These are phyloP conservation scores for Scaptomyza reducta DNA, from an alignment of 2,888 invertebrate genomes.

Conservation along the genomic window DNA sequence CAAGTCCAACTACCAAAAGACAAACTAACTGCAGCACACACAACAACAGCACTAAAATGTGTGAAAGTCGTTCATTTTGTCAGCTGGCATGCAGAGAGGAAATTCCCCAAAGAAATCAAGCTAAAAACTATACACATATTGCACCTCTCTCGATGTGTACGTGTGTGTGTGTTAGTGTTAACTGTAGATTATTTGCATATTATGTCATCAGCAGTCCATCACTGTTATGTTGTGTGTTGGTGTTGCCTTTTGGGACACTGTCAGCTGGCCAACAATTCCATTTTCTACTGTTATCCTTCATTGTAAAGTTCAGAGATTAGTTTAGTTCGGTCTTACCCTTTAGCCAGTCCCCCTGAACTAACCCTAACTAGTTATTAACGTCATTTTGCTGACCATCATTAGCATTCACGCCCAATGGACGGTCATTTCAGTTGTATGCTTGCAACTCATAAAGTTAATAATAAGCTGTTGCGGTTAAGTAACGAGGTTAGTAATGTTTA, in stretches of 20 bases:
- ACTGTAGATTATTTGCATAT: slow-evolving; percentile 72
- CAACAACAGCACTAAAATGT: slow-evolving; percentile 6
- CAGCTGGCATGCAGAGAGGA: slow-evolving; percentile 54
- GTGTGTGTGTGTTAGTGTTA: slow-evolving; percentile 14
- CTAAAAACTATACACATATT: slow-evolving; percentile 81
- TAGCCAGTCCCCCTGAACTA: not conserved
- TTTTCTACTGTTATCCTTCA: slow-evolving; percentile 31
- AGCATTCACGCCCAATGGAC: slow-evolving; percentile 39
- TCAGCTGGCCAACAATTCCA: slow-evolving; percentile 51
- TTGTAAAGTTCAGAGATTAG: slow-evolving; percentile 75
- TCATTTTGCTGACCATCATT: slow-evolving; percentile 54
- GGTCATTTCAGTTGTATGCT: slow-evolving; percentile 21
- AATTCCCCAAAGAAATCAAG: slow-evolving; percentile 83
- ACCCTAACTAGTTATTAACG: slow-evolving; percentile 62
- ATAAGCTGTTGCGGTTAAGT: slow-evolving; percentile 54
- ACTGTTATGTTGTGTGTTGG: slow-evolving; percentile 42
- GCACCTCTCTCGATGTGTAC: slow-evolving; percentile 29
- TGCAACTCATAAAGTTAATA: slow-evolving; percentile 59
- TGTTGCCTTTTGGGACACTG: slow-evolving; percentile 66
- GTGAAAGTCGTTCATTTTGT: slow-evolving; percentile 55
- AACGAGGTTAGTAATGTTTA: slow-evolving; percentile 70
- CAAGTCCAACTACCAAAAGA: slow-evolving; percentile 53
- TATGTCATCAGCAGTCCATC: slow-evolving; percentile 79
- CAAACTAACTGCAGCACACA: slow-evolving; percentile 56
- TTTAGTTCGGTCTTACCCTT: slow-evolving; percentile 17